Evolutionary conservation across 2,797 vertebrate species (phyloP).

Genomic region (Hafferia zeledoni): DNA sequence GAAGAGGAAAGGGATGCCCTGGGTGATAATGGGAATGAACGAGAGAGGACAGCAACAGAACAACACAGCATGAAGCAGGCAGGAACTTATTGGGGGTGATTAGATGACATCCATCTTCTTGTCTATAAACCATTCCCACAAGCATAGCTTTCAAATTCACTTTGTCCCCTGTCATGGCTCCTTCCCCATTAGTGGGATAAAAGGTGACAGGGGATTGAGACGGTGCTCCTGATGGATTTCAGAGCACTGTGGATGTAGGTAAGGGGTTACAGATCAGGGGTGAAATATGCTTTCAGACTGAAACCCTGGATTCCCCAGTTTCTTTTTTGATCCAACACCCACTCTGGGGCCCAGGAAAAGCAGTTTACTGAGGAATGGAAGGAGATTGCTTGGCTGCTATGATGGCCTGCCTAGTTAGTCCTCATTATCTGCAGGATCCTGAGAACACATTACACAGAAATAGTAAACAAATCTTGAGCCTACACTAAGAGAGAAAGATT

Average conservation of each 20-base stretch:
- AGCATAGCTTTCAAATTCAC: not conserved
- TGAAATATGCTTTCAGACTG: not conserved
- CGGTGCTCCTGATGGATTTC: not conserved
- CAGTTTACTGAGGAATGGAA: not conserved
- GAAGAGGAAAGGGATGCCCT: not conserved
- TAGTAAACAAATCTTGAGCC: not conserved
- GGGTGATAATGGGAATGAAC: not conserved
- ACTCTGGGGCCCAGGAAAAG: not conserved
- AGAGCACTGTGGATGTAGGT: not conserved
- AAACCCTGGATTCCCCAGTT: not conserved
- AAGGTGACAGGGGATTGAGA: not conserved
- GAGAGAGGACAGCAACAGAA: not conserved
- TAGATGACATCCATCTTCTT: conserved; percentile 44
- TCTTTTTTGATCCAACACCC: not conserved
- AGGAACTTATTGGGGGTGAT: not conserved
- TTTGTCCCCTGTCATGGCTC: conserved; percentile 2
- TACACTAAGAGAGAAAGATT: not conserved
- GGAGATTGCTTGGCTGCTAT: not conserved
- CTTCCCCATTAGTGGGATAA: not conserved
- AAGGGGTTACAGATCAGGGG: not conserved
- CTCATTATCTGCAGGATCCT: not conserved
- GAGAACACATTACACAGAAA: not conserved
- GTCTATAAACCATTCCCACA: conserved; percentile 21
- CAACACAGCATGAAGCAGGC: not conserved
- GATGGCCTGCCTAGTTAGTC: not conserved